These are phyloP conservation scores for Platichthys stellatus DNA, from an alignment of 2,113 vertebrate genomes.

Conservation along the genomic window DNA sequence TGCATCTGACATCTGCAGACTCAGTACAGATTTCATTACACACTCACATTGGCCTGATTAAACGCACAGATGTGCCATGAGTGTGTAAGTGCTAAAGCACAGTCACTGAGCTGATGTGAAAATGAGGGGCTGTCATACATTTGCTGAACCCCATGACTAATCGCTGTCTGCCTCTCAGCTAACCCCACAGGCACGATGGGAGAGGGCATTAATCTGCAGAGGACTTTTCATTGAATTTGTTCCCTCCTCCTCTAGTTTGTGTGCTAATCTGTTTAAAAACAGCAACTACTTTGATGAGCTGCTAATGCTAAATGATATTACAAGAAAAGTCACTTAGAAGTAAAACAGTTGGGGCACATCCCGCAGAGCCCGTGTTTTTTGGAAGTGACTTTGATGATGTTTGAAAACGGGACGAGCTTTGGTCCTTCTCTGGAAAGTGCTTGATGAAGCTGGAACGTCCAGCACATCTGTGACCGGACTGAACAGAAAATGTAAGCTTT, in stretches of 20 bases:
- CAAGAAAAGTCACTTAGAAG: constrained; percentile 19
- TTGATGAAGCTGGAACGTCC: neutral
- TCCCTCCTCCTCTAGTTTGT: constrained; percentile 22
- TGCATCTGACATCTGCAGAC: neutral
- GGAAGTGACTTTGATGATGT: neutral
- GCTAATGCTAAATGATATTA: constrained; percentile 37
- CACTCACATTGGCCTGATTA: constrained; percentile 33
- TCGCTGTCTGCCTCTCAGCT: constrained; percentile 58
- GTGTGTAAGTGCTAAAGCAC: constrained; percentile 26
- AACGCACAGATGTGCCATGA: constrained; percentile 49
- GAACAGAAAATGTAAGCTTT: neutral
- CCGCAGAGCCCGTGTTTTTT: constrained; percentile 3
- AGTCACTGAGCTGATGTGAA: constrained; percentile 61
- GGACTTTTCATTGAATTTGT: constrained; percentile 32
- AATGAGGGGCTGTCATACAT: constrained; percentile 66
- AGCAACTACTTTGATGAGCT: constrained; percentile 36
- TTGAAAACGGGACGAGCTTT: constrained; percentile 1
- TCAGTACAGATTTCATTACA: constrained; percentile 10
- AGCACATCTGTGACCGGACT: neutral
- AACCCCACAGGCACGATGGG: constrained; percentile 56
- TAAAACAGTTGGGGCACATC: neutral
- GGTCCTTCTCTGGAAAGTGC: constrained; percentile 4
- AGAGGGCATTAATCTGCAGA: constrained; percentile 56
- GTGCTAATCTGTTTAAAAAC: constrained; percentile 46
- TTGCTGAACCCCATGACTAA: constrained; percentile 56